A percentile compares a stretch with the other conserved stretches of the same genome.
Conservation (phyloP, 92 coral and sea anemone species). For the Porites evermanni region DNA sequence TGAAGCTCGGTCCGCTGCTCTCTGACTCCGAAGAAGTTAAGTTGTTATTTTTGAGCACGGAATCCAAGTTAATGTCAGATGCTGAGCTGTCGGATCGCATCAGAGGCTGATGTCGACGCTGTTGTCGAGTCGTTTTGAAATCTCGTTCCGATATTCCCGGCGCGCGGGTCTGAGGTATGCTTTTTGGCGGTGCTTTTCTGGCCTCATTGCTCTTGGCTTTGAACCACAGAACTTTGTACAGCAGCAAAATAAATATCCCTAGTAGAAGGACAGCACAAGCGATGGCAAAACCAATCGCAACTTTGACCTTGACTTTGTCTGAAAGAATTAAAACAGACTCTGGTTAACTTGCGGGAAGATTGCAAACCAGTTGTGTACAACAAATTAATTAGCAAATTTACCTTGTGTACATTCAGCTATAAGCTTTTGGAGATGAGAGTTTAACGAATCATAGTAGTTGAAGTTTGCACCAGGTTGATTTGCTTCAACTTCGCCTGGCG, state of each 20-base stretch:
- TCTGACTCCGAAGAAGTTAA: conserved; percentile 82
- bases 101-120: conserved; percentile 76
- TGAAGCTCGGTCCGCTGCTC: conserved; percentile 58
- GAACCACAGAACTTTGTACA: conserved; percentile 78
- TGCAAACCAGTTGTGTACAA: neutral
- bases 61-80: conserved; percentile 76
- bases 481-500: neutral
- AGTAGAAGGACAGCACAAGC: conserved; percentile 76
- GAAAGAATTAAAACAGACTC: conserved; percentile 16
- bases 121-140: conserved; percentile 61
- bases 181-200: conserved; percentile 15
- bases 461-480: neutral
- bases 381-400: neutral
- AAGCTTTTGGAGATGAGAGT: neutral
- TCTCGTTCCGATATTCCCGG: conserved; percentile 63
- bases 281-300: conserved; percentile 84
- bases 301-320: conserved; percentile 74
- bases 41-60: conserved; percentile 57
- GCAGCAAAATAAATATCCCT: conserved; percentile 65
- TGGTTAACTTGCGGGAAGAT: neutral
- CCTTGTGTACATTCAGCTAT: neutral
- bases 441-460: neutral
- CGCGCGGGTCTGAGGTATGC: conserved; percentile 31
- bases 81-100: conserved; percentile 96
- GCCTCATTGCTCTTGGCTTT: conserved; percentile 39